Percentiles rank a stretch among this genome's conserved stretches.
phyloP scores from a whole-genome alignment of 1,140 invertebrate species.

The Drosophila sechellia region DNA sequence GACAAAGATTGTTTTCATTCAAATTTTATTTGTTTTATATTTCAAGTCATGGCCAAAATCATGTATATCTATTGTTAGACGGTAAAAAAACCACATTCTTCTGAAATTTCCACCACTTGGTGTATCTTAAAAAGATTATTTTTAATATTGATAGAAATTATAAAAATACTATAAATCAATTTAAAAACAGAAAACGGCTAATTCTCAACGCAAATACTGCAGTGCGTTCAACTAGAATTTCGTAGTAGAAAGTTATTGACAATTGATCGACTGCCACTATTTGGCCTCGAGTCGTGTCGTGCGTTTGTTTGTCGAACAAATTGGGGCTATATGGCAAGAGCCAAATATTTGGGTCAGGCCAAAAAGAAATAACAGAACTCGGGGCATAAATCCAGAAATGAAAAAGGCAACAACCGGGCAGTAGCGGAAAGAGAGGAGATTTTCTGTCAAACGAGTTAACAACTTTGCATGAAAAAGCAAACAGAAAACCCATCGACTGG shows the following conservation, averaged over 20 bases:
- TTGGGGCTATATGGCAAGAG: conserved; percentile 55
- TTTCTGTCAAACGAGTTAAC: conserved; percentile 76
- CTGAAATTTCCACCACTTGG: too few relatives aligned
- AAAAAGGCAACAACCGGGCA: conserved; percentile 16
- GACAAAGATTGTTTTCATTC: too few relatives aligned
- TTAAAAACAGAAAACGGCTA: not conserved
- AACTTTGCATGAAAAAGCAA: conserved; percentile 80
- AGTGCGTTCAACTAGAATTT: conserved; percentile 27
- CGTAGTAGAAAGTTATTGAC: conserved; percentile 50
- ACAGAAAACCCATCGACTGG: conserved; percentile 69
- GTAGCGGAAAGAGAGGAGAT: conserved; percentile 24
- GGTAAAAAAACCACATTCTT: too few relatives aligned
- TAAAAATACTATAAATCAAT: not conserved
- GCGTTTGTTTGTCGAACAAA: conserved; percentile 60
- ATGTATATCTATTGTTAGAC: too few relatives aligned
- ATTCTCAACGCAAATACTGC: conserved; percentile 12
- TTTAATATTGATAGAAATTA: not conserved
- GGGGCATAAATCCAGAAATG: conserved; percentile 49
- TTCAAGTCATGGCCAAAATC: too few relatives aligned
- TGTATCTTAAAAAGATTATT: not conserved
- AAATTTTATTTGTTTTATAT: too few relatives aligned
- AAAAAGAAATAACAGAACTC: conserved; percentile 77
- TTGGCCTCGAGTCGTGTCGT: conserved; percentile 23
- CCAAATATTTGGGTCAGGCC: conserved; percentile 70
- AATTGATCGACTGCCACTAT: conserved; percentile 45